Evolutionary conservation across 2,888 invertebrate species (phyloP), one percentile per base, ranked within the genome.

Genomic region (Acanthosepion pharaonis): DNA sequence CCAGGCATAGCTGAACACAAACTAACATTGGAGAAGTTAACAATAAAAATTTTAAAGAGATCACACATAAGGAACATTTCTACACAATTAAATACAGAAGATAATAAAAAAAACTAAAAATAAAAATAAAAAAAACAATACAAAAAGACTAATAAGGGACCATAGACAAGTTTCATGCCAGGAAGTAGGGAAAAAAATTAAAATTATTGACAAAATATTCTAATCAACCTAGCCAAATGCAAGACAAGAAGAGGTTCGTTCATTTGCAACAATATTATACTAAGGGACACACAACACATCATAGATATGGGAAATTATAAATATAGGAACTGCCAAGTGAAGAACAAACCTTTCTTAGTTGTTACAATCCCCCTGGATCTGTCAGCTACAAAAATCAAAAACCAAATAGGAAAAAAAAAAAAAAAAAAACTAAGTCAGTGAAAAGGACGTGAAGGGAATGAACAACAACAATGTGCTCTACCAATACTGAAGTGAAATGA

Each of bases 371-470:
- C 53, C 53, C 53, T 93, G 48, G 93, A 93, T 93, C 53, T 93
- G 48, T 93, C 93, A 49, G n/a, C 93, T 93, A 93, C 15, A 93
- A 93, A 93, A 53, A 93, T 33, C 51, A 93, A 51, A 93, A 93
- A 53, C 51, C 53, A 51, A 53, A 93, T 93, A 11, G 18, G n/a
- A 18, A 28, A 28, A 93, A 42, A 92, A 33, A 78, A 78, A 15
- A 78, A 78, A 78, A 78, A 78, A n/a, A 33, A 78, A 78, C n/a
- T 5, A 11, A n/a, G 33, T 78, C n/a, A 78, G n/a, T 78, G 78
- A 33, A 78, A 78, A 78, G n/a, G n/a, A 78, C 2, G 15, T n/a
- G 1, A 78, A 33, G 0, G 20, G 23, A 23, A 59, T 23, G 23
- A 11, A 64, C 25, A 64, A n/a, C 15, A 78, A 78, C n/a, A 78